Evolutionary conservation across 2,113 vertebrate genomes (phyloP), one percentile per base, ranked within the genome.

Genomic region (Centrocercus urophasianus): DNA sequence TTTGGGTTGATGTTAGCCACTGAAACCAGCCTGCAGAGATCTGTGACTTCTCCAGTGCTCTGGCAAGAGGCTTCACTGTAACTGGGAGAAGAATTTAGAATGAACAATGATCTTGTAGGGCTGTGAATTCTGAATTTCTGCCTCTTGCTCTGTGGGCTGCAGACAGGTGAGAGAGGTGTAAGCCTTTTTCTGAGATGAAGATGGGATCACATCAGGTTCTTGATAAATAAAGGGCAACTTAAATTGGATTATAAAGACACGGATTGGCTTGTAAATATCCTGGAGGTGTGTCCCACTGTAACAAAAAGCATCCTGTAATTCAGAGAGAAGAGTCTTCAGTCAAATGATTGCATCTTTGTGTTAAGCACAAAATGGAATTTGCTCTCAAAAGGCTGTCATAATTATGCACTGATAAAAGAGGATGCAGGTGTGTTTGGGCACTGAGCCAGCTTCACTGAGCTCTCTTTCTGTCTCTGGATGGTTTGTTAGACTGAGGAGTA

Each of bases 121-220:
- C 38, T 64, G 12, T 43, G 64, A 19, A 4, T 42, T 71, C 56
- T 42, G 0, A 0, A 5, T 57, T 73, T 65, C 56, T 93, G 65
- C 60, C 36, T 71, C 61, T 59, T 30, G 1, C 8, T 38, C 47
- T 42, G 32, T 11, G 83, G 66, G 45, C 73, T 81, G 74, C 57
- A 89, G 40, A 13, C 15, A 40, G 45, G n/a, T n/a, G 18, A 59
- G 52, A 52, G 45, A 67, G 40, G 25, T 47, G 25, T 5, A 48
- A 82, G 61, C 24, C 67, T 63, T 10, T n/a, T 88, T 80, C 83
- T 5, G 0, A 70, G 59, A 43, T 34, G 27, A 24, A 0, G 0
- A 45, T 2, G 10, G 27, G 36, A 30, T 76, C 88, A 36, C 67
- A 70, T 71, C 86, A 80, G 40, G 60, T 90, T 89, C 32, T 60